Evolutionary conservation across 2,888 invertebrate genomes (phyloP).

Genomic region (Bombylius discolor): DNA sequence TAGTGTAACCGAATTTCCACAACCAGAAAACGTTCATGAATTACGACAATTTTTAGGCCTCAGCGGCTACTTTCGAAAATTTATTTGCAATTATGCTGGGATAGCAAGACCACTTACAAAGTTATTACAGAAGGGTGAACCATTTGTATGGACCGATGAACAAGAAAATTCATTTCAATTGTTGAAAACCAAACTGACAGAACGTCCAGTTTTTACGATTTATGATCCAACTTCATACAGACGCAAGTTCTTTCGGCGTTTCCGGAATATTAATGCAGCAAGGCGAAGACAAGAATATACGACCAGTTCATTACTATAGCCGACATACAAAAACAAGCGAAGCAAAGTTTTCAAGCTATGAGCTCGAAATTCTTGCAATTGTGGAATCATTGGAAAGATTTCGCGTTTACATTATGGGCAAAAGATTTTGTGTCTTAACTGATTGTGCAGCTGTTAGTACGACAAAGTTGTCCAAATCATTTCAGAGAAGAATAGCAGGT

Average conservation of each 20-base stretch:
- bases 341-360: too few species aligned
- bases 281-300: slow-evolving; percentile 7
- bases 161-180: not conserved
- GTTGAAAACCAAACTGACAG: not conserved
- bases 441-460: too few species aligned
- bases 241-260: not conserved
- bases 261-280: not conserved
- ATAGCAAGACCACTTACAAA: not conserved
- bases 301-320: not conserved
- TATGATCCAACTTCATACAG: not conserved
- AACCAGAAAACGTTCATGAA: too few species aligned
- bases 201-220: not conserved
- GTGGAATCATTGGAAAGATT: too few species aligned
- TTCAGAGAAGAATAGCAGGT: too few species aligned
- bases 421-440: too few species aligned
- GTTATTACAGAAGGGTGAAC: not conserved
- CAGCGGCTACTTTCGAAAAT: not conserved
- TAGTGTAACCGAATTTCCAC: too few species aligned
- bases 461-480: too few species aligned
- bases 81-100: not conserved
- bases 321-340: too few species aligned
- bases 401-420: too few species aligned
- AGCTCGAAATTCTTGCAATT: too few species aligned
- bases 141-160: not conserved
- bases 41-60: slow-evolving; percentile 1